Conservation (phyloP, 2,797 vertebrate genomes). For the Astyanax mexicanus region DNA sequence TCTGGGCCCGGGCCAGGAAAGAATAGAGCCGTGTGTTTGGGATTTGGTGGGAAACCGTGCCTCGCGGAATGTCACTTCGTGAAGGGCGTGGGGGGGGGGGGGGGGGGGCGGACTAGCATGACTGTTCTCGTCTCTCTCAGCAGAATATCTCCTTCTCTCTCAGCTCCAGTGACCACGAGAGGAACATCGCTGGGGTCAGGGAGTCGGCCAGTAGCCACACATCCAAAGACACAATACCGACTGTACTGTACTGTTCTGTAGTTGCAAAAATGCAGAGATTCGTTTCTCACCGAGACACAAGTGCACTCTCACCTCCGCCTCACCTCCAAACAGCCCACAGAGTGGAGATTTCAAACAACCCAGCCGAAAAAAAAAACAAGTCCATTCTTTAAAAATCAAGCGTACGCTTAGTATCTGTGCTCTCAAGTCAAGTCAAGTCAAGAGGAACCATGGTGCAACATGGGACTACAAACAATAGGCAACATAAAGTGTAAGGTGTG, state of each 20-base stretch:
- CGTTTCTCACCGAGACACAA: conserved; percentile 38
- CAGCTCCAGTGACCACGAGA: conserved; percentile 66
- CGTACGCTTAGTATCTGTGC: too few relatives aligned
- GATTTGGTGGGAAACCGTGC: conserved; percentile 78
- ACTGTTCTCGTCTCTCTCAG: conserved; percentile 70
- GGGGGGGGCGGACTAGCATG: conserved; percentile 62
- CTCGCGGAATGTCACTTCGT: conserved; percentile 75
- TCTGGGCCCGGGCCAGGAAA: conserved; percentile 70
- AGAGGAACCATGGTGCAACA: too few relatives aligned
- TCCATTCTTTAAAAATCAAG: too few relatives aligned
- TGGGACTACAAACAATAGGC: too few relatives aligned
- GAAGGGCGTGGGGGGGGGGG: conserved; percentile 59
- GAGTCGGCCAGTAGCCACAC: conserved; percentile 63
- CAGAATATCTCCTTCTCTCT: conserved; percentile 52
- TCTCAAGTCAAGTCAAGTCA: too few relatives aligned
- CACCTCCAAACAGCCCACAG: conserved; percentile 34
- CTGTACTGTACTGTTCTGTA: conserved; percentile 54
- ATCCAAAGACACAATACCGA: conserved; percentile 63
- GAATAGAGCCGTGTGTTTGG: conserved; percentile 79
- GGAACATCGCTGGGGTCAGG: conserved; percentile 63
- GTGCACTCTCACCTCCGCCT: conserved; percentile 11
- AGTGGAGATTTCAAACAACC: conserved; percentile 26
- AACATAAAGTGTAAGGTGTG: too few relatives aligned
- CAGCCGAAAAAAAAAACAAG: too few relatives aligned
- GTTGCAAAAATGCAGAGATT: background rate